Evolutionary conservation across 2,113 vertebrate genomes (phyloP), one percentile per base, ranked within the genome.

Genomic region (Caranx melampygus): DNA sequence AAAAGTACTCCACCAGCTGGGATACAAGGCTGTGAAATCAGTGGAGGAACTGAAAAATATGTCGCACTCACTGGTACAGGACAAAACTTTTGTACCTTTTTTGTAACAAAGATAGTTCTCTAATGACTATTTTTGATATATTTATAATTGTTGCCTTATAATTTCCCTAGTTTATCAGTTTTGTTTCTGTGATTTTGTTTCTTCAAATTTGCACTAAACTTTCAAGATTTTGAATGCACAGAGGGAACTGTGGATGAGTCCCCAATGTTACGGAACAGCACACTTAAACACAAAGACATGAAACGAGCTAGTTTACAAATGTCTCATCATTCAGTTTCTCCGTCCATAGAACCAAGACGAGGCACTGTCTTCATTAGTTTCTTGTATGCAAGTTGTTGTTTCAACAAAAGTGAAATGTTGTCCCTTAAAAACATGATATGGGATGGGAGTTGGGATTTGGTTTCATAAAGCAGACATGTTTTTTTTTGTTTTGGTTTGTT

Each of bases 81-180:
- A 99, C 81, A 97, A 95, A 92, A 95, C 94, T 92, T 98, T 99
- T 95, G 91, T 95, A 89, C 97, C 97, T 7, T 97, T 99, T 96
- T 97, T 95, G 84, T 99, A 96, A 97, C 86, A 84, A 81, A 89
- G 84, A 91, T 89, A 93, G 88, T 91, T 94, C 87, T 90, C 83
- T 85, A 89, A 79, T 61, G 92, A 92, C 84, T 78, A 84, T 94
- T 95, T 97, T 97, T 95, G 94, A 95, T 95, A 94, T 92, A 86
- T 96, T 96, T 97, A 89, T 95, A 96, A 96, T 94, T 95, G 96
- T 96, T 97, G 97, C 96, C 97, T 97, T 97, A 97, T 93, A 21
- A 83, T 80, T 86, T 90, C 81, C 67, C 69, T 68, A 45, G 77
- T 84, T 83, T 65, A 34, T 89, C 34, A 21, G 64, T 79, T 76